Evolutionary conservation across 2,113 vertebrate genomes (phyloP).

Genomic region (Lipophrys pholis): DNA sequence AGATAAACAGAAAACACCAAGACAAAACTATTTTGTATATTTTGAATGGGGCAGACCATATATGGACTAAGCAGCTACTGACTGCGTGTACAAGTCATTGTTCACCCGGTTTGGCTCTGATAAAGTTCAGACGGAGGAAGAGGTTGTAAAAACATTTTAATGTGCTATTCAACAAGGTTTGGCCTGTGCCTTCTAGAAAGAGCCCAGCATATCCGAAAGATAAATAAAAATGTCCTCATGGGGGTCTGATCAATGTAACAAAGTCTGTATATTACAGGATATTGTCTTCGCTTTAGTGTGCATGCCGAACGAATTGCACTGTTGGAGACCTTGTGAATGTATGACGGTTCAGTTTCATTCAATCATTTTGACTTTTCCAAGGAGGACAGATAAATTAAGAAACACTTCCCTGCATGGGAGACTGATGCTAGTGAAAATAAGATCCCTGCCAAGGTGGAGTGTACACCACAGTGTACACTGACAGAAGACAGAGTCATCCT

Average conservation of each 20-base stretch:
- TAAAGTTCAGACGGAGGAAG: conserved; percentile 51
- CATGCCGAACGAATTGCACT: neutral
- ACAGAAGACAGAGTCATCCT: conserved; percentile 1
- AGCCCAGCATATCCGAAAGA: conserved; percentile 23
- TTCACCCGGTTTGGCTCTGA: conserved; percentile 24
- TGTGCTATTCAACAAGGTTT: conserved; percentile 36
- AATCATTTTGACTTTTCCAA: neutral
- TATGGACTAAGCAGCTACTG: conserved; percentile 15
- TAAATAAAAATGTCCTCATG: conserved; percentile 15
- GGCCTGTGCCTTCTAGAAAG: conserved; percentile 28
- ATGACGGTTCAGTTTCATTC: conserved; percentile 2
- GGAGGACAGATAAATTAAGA: neutral
- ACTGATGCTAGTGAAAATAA: conserved; percentile 26
- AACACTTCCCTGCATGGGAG: neutral
- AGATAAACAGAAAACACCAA: conserved; percentile 17
- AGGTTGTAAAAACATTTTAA: conserved; percentile 59
- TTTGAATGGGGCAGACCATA: conserved; percentile 19
- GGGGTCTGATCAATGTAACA: conserved; percentile 17
- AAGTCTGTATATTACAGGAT: conserved; percentile 3
- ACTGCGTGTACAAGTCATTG: conserved; percentile 18
- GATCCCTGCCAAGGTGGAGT: conserved; percentile 2
- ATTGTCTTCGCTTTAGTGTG: neutral
- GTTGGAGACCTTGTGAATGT: neutral
- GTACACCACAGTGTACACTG: neutral
- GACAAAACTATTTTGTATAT: conserved; percentile 9